Conservation (phyloP, 2,888 invertebrate genomes). For the Electrophaes corylata region DNA sequence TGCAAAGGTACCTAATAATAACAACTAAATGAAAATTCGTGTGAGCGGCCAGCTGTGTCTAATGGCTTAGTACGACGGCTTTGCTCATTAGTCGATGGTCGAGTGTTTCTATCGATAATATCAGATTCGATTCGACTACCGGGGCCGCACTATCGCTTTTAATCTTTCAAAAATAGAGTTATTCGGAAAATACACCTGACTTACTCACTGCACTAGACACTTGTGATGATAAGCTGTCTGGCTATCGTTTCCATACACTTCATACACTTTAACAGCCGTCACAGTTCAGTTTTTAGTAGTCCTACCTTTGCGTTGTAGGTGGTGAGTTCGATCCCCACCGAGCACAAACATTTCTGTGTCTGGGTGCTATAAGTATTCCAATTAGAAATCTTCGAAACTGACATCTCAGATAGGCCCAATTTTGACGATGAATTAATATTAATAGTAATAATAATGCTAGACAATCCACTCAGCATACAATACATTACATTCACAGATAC, state of each 20-base stretch:
- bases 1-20: constrained; percentile 52
- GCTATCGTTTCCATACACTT: not conserved
- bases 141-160: constrained; percentile 52
- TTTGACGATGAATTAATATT: too few relatives aligned
- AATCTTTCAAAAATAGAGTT: constrained; percentile 46
- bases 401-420: too few relatives aligned
- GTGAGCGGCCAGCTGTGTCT: constrained; percentile 64
- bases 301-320: too few relatives aligned
- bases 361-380: too few relatives aligned
- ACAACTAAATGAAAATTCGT: constrained; percentile 69
- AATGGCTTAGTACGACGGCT: constrained; percentile 63
- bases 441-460: too few relatives aligned
- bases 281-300: too few relatives aligned
- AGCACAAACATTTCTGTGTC: too few relatives aligned
- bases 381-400: too few relatives aligned
- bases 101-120: constrained; percentile 61
- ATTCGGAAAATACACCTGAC: constrained; percentile 36
- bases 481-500: too few relatives aligned
- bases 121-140: constrained; percentile 62
- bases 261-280: too few relatives aligned
- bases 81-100: constrained; percentile 72
- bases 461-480: too few relatives aligned
- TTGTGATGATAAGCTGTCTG: not conserved
- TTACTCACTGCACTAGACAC: constrained; percentile 1
- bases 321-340: too few relatives aligned